Conservation (phyloP, 2,888 invertebrate species). For the Limenitis camilla region DNA sequence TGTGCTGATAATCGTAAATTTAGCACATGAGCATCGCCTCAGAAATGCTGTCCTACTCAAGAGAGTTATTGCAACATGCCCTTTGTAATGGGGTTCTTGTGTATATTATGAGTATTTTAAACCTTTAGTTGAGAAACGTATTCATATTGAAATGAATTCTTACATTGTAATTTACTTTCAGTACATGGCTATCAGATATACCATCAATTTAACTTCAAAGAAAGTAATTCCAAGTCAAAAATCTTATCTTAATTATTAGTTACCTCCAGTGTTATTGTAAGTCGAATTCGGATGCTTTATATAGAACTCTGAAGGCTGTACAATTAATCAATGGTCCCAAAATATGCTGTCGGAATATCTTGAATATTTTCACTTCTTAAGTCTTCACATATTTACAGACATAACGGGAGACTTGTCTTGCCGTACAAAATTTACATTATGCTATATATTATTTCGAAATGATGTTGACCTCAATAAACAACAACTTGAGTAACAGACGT, state of each 20-base stretch:
- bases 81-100: background rate
- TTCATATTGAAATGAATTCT: too few relatives aligned
- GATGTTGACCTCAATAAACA: constrained; percentile 39
- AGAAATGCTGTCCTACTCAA: background rate
- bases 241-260: constrained; percentile 3
- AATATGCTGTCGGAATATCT: constrained; percentile 43
- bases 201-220: too few relatives aligned
- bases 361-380: constrained; percentile 49
- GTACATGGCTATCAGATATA: too few relatives aligned
- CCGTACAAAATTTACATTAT: constrained; percentile 33
- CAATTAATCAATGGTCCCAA: constrained; percentile 30
- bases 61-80: background rate
- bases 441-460: constrained; percentile 52
- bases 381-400: constrained; percentile 47
- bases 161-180: too few relatives aligned
- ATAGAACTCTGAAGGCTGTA: constrained; percentile 15
- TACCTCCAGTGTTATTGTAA: constrained; percentile 6
- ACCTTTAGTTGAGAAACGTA: background rate
- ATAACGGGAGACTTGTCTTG: constrained; percentile 51
- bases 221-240: background rate
- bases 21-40: background rate
- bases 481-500: constrained; percentile 13
- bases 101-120: background rate
- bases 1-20: constrained; percentile 33
- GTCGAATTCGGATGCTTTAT: constrained; percentile 11